Evolutionary conservation across 2,888 invertebrate species (phyloP), one percentile per base, ranked within the genome.

Genomic region (Nemotelus nigrinus): DNA sequence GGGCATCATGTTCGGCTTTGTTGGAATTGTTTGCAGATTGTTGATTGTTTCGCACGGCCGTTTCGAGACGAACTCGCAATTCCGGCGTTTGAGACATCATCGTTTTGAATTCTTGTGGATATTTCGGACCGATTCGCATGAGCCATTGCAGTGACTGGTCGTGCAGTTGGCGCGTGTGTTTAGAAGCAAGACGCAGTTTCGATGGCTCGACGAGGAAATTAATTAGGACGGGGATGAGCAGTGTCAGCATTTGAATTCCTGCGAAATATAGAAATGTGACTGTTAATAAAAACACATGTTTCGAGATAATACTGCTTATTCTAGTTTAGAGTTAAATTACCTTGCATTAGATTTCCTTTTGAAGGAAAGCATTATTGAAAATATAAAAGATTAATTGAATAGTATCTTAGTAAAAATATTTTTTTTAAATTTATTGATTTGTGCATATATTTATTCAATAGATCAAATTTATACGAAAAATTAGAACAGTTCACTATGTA

Each of bases 51-150:
- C 94, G 92, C 78, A 98, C 92, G 0, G 98, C 97, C 77, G 91
- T 91, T 87, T 98, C 97, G 76, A 99, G 87, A 86, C 94, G 94
- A 72, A 89, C 90, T 80, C 96, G 92, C 77, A 98, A 88, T 77
- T 95, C 94, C 0, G 92, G 89, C 0, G 94, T 93, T 83, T 94
- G 94, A 44, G 93, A 91, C 94, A 98, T 96, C 82, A 98, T 90
- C 10, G 92, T 91, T 84, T 96, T 96, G 87, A 98, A 98, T 86
- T 98, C 96, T 90, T 95, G 93, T 41, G 97, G 96, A 88, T 97
- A 95, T 84, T 94, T 94, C 0, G 97, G 96, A 0, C 97, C 98
- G 82, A 98, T 93, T 84, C 93, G 93, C 86, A 96, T 96, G 39
- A 99, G 90, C 91, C 95, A 94, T 81, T 95, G 93, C 81, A 99